Evolutionary conservation across 2,797 vertebrate genomes (phyloP), one percentile per base, ranked within the genome.

Genomic region (Champsocephalus gunnari): DNA sequence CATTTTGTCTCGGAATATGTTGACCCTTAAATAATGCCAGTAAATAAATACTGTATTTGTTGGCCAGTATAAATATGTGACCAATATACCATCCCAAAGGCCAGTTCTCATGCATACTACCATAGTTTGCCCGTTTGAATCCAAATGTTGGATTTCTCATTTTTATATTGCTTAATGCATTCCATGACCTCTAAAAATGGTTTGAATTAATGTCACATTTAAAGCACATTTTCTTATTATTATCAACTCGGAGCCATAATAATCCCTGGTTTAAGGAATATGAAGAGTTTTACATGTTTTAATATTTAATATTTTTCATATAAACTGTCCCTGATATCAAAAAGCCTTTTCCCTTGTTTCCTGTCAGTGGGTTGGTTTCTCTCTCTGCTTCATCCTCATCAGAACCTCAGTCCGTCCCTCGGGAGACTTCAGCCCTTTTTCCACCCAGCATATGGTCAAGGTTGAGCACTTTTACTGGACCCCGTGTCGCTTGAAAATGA

Each of bases 361-460:
- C 17, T 63, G 43, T 73, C 66, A 47, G 79, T 73, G 44, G 14
- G 9, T 83, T 66, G 28, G 41, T 73, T 71, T 79, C 49, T 60
- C 28, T 71, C 59, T 83, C 73, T 77, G 61, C 75, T 81, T 85
- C 86, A 84, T 68, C 86, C 84, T 77, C 75, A 79, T 81, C 75
- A 84, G 74, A 81, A 79, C 74, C 81, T 83, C 81, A 68, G 66
- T 50, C 34, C 56, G 51, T 89, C 88, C 80, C 79, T 66, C 28
- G 87, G 86, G 91, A 88, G 64, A 68, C 76, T 72, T 69, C 74
- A 75, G 57, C 71, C 56, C 60, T 43, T 69, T 71, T 75, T 65
- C 57, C 80, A 71, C 71, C 72, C 75, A 81, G 79, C 92, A 93
- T 87, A 91, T 90, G 89, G 83, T 87, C 83, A 90, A 88, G 88